Evolutionary conservation across 2,888 invertebrate species (phyloP).

Genomic region (Dryococelus australis): DNA sequence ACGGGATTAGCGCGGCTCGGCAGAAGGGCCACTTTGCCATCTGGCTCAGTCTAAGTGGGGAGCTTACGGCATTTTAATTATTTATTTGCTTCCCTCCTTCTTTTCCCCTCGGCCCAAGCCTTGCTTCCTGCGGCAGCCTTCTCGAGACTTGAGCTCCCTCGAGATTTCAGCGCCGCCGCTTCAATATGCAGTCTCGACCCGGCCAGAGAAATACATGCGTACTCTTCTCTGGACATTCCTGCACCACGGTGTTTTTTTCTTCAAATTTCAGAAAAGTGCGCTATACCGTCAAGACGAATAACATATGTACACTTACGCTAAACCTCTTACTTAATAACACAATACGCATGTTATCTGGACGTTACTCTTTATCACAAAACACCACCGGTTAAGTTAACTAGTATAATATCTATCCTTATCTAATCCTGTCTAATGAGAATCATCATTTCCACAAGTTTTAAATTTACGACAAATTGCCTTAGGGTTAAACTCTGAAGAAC

Average conservation of each 20-base stretch:
- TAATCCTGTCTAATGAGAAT: too few relatives aligned
- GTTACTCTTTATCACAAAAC: too few relatives aligned
- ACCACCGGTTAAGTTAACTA: too few relatives aligned
- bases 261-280: background rate
- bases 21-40: conserved; percentile 16
- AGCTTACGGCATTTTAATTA: conserved; percentile 16
- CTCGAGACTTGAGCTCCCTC: background rate
- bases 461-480: too few relatives aligned
- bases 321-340: too few relatives aligned
- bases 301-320: background rate
- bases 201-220: background rate
- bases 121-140: background rate
- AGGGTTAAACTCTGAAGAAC: too few relatives aligned
- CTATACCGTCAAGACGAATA: background rate
- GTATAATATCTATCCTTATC: too few relatives aligned
- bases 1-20: background rate
- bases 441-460: too few relatives aligned
- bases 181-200: conserved; percentile 6
- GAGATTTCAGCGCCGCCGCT: background rate
- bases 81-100: conserved; percentile 4
- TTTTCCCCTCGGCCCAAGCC: too few relatives aligned
- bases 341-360: too few relatives aligned
- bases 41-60: conserved; percentile 7
- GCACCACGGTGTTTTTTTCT: background rate
- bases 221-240: background rate